A percentile compares a stretch with the other conserved stretches of the same genome.
These are phyloP conservation scores for Phthorimaea operculella DNA, from an alignment of 1,140 invertebrate genomes.

Conservation along the genomic window DNA sequence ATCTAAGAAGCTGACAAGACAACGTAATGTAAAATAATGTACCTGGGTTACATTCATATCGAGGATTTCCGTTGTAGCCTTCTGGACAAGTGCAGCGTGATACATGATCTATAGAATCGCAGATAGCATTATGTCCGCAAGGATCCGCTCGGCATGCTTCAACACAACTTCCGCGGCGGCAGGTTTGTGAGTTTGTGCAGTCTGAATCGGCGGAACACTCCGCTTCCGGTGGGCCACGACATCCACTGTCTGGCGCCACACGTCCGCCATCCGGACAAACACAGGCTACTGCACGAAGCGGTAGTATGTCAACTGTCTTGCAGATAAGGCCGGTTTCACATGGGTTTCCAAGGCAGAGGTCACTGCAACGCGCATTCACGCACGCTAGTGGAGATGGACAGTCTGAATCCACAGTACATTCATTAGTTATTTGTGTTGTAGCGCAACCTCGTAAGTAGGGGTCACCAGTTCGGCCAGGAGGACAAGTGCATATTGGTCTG, in stretches of 20 bases:
- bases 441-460: slow-evolving; percentile 79
- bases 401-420: slow-evolving; percentile 80
- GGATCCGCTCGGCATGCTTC: slow-evolving; percentile 80
- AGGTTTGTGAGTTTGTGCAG: slow-evolving; percentile 78
- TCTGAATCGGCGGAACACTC: slow-evolving; percentile 79
- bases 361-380: slow-evolving; percentile 78
- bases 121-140: slow-evolving; percentile 88
- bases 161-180: slow-evolving; percentile 78
- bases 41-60: slow-evolving; percentile 80
- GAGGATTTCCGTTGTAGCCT: slow-evolving; percentile 84
- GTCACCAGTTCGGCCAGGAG: slow-evolving; percentile 79
- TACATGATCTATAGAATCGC: slow-evolving; percentile 78
- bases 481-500: slow-evolving; percentile 82
- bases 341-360: slow-evolving; percentile 78
- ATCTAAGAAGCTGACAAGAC: not conserved
- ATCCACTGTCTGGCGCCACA: slow-evolving; percentile 70
- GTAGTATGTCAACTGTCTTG: slow-evolving; percentile 79
- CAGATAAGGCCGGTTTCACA: slow-evolving; percentile 82
- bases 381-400: slow-evolving; percentile 80
- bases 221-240: slow-evolving; percentile 60
- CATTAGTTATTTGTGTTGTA: slow-evolving; percentile 54
- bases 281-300: slow-evolving; percentile 83
- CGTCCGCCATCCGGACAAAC: slow-evolving; percentile 75
- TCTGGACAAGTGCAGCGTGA: slow-evolving; percentile 81
- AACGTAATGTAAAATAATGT: slow-evolving; percentile 14